Percentiles rank a stretch among this genome's conserved stretches.
Conservation (phyloP, 2,888 invertebrate genomes). For the Schizotus pectinicornis region DNA sequence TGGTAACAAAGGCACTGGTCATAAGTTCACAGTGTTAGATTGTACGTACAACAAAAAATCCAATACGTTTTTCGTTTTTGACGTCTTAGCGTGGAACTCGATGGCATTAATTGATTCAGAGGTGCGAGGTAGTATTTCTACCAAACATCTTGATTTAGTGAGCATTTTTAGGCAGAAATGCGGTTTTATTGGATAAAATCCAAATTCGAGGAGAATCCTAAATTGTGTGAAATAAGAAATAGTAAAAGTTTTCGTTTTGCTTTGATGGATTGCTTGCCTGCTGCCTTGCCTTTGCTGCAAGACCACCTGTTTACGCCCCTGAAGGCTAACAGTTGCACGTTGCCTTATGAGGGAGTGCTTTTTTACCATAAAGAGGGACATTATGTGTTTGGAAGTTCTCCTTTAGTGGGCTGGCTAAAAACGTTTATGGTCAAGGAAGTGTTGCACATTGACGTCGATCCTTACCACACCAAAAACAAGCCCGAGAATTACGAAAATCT, state of each 20-base stretch:
- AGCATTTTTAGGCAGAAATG: conserved; percentile 74
- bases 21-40: conserved; percentile 76
- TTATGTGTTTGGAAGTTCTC: conserved; percentile 78
- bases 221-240: conserved; percentile 53
- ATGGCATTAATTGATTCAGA: conserved; percentile 76
- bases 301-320: conserved; percentile 55
- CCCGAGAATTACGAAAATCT: conserved; percentile 63
- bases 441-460: conserved; percentile 61
- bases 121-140: conserved; percentile 56
- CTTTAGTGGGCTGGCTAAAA: conserved; percentile 91
- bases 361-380: conserved; percentile 87
- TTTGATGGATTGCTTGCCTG: conserved; percentile 61
- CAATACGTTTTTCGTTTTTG: conserved; percentile 77
- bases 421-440: conserved; percentile 87
- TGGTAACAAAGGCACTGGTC: conserved; percentile 61
- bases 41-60: conserved; percentile 73
- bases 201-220: conserved; percentile 71
- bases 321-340: conserved; percentile 53
- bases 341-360: conserved; percentile 81
- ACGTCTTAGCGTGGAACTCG: conserved; percentile 82
- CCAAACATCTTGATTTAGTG: background rate
- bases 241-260: conserved; percentile 61
- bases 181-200: conserved; percentile 83
- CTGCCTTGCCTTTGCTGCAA: conserved; percentile 59
- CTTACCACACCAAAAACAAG: conserved; percentile 55